Conservation (phyloP, 2,113 vertebrate genomes). For the Apaloderma vittatum region DNA sequence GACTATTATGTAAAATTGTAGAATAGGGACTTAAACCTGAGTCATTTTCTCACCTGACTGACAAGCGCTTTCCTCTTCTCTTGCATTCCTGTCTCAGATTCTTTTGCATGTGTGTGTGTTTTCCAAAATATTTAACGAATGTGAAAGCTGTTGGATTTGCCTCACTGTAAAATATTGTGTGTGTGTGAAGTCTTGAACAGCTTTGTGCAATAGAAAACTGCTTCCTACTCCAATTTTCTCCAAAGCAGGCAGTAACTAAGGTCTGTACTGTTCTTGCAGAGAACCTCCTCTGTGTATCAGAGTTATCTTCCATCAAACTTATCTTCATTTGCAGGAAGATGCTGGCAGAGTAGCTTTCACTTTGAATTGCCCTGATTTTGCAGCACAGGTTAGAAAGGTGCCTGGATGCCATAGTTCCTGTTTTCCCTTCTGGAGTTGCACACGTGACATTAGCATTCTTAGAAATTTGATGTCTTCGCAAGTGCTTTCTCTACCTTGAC, state of each 20-base stretch:
- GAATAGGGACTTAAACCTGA: neutral
- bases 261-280: neutral
- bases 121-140: neutral
- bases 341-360: neutral
- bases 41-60: neutral
- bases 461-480: neutral
- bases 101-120: neutral
- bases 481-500: neutral
- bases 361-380: neutral
- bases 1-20: neutral
- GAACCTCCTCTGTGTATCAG: rapidly evolving
- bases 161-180: rapidly evolving
- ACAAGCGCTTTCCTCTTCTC: rapidly evolving
- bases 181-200: neutral
- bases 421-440: neutral
- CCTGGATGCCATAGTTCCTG: neutral
- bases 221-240: neutral
- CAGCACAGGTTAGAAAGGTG: neutral
- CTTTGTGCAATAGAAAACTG: neutral
- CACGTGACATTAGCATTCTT: neutral
- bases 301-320: neutral
- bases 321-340: neutral
- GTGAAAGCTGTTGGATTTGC: neutral
- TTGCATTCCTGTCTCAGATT: neutral
- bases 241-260: neutral